phyloP scores from a whole-genome alignment of 1,140 invertebrate genomes.

The Lanistes nyassanus region DNA sequence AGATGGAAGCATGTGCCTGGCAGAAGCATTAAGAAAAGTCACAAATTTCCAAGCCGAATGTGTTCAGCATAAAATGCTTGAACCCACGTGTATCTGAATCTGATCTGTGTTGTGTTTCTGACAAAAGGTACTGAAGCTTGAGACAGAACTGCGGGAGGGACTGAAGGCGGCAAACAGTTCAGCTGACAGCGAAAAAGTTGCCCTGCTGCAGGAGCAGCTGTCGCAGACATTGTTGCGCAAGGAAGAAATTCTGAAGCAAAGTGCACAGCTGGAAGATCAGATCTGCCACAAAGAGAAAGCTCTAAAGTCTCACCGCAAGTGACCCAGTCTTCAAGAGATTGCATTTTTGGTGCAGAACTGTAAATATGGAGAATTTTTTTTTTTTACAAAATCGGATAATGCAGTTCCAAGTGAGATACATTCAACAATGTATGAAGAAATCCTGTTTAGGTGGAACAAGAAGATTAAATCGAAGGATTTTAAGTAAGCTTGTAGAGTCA shows the following conservation, averaged over 20 bases:
- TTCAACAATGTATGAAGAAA: too few relatives aligned
- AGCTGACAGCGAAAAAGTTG: slow-evolving; percentile 24
- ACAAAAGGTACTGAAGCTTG: slow-evolving; percentile 42
- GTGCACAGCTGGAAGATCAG: slow-evolving; percentile 45
- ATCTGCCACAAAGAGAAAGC: slow-evolving; percentile 55
- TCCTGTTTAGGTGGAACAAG: too few relatives aligned
- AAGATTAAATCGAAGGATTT: not conserved
- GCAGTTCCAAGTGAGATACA: too few relatives aligned
- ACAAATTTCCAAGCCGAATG: too few relatives aligned
- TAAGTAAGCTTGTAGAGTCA: not conserved
- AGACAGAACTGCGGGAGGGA: slow-evolving; percentile 47
- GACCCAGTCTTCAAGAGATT: not conserved
- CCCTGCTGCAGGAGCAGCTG: slow-evolving; percentile 40
- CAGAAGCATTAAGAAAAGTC: too few relatives aligned
- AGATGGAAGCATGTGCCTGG: too few relatives aligned
- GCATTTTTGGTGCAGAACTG: not conserved
- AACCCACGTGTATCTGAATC: too few relatives aligned
- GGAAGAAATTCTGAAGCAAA: slow-evolving; percentile 48
- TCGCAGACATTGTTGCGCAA: slow-evolving; percentile 39
- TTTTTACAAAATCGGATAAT: not conserved
- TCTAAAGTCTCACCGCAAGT: slow-evolving; percentile 35
- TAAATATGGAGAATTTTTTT: not conserved
- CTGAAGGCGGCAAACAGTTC: slow-evolving; percentile 38
- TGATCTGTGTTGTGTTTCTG: slow-evolving; percentile 1
- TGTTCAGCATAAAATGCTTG: too few relatives aligned